Base-by-base conservation (phyloP, 2,888 invertebrate genomes). In the Oxycera nigricornis region DNA sequence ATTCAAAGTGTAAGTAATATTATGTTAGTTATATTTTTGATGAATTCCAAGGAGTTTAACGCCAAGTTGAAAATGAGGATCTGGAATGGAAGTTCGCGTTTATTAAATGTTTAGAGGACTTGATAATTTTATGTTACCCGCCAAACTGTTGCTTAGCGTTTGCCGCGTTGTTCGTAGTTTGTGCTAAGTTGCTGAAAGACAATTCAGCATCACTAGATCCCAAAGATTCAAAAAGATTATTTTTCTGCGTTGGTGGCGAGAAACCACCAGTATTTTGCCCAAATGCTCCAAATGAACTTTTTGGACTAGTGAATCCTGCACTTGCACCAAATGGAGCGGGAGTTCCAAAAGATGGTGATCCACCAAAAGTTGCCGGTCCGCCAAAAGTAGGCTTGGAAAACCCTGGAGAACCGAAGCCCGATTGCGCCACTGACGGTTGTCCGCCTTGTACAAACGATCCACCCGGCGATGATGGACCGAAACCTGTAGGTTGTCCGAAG, bases 151-250 rank as follows among this genome's bases (percentile, higher is more conserved):
- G 81, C 67, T 85, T 84, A 39, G 81, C 81, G 17, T 80, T 78
- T 76, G 81, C 81, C 2, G 79, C 52, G 72, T 81, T 52, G 22
- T 52, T 82, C 2, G 82, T 80, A 35, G 80, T 81, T 65, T 85
- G 84, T 3, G 85, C 85, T 65, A 85, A 79, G 77, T 85, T 85
- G 0, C 85, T 85, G 78, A 86, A 86, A 0, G 85, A 82, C 14
- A 84, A 76, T 0, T 83, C 82, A 1, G 82, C 78, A 30, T 84
- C 83, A 1, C 82, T 80, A 1, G 84, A 80, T 2, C 74, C 74
- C 24, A 76, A 73, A 11, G 72, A 30, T 46, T 73, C 75, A 31
- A 83, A 73, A 20, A 73, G 65, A 55, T 31, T 65, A 39, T 65
- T 73, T 28, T 68, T 30, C n/a, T 73, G 75, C n/a, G 67, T 22